Evolutionary conservation across 2,888 invertebrate genomes (phyloP).

Genomic region (Rhagium mordax): DNA sequence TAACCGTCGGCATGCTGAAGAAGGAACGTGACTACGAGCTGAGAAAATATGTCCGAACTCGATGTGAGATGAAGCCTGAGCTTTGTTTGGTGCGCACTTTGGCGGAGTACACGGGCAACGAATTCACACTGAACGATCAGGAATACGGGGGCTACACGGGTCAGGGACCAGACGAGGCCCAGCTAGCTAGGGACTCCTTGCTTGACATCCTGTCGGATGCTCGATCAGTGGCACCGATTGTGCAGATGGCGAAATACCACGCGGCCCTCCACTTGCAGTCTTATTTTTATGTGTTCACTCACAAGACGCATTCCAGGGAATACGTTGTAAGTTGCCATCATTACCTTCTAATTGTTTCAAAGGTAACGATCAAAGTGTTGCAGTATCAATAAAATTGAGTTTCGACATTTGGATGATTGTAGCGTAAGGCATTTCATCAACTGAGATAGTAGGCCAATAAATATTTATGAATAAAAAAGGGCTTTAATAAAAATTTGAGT

Average conservation of each 20-base stretch:
- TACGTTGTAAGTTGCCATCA: slow-evolving; percentile 86
- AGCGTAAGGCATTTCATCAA: no score
- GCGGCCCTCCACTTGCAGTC: slow-evolving; percentile 82
- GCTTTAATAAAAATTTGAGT: no score
- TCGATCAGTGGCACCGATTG: slow-evolving; percentile 85
- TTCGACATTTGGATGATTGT: no score
- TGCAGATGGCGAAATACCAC: slow-evolving; percentile 84
- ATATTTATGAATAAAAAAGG: no score
- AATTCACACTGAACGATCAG: slow-evolving; percentile 53
- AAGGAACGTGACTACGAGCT: slow-evolving; percentile 84
- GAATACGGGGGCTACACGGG: slow-evolving; percentile 48
- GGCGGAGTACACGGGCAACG: slow-evolving; percentile 72
- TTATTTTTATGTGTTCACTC: slow-evolving; percentile 91
- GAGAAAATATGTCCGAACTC: slow-evolving; percentile 83
- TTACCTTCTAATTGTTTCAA: no score
- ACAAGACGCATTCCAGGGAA: slow-evolving; percentile 85
- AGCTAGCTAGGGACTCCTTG: slow-evolving; percentile 78
- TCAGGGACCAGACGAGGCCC: slow-evolving; percentile 60
- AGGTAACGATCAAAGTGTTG: no score
- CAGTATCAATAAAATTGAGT: no score
- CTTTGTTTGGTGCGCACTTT: slow-evolving; percentile 77
- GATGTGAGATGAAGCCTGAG: slow-evolving; percentile 84
- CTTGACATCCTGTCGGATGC: slow-evolving; percentile 93
- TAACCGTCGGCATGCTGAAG: slow-evolving; percentile 83
- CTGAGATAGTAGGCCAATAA: no score